These are phyloP conservation scores for Phymanthus crucifer DNA, from an alignment of 92 coral and sea anemone species.

Conservation along the genomic window DNA sequence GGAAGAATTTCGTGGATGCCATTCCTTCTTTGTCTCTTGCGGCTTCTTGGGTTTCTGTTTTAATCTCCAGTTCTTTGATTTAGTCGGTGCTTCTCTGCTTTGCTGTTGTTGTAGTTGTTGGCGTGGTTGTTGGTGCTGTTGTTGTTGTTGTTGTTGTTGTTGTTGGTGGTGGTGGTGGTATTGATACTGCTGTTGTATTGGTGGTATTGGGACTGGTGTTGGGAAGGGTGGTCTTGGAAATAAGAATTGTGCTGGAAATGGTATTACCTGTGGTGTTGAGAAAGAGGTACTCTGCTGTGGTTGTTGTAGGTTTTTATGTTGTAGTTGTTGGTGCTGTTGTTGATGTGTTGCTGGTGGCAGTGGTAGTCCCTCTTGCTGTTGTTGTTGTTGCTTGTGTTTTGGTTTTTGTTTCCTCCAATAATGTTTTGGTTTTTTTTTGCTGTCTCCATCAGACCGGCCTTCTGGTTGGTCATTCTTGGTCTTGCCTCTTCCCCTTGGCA, in stretches of 20 bases:
- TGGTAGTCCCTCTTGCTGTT: neutral
- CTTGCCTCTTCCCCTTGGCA: neutral
- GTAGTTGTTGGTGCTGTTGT: neutral
- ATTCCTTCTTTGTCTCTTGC: neutral
- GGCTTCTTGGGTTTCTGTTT: neutral
- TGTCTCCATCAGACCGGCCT: neutral
- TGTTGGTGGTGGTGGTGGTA: too few species aligned
- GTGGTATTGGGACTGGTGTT: neutral
- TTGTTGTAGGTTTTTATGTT: neutral
- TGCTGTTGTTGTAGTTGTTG: neutral
- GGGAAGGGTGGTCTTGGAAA: neutral
- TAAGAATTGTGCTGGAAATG: neutral
- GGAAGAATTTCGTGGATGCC: neutral
- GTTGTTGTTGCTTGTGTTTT: neutral
- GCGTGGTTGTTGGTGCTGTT: neutral
- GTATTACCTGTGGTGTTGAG: neutral
- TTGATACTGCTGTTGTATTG: neutral
- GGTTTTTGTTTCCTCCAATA: neutral
- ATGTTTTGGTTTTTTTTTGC: neutral
- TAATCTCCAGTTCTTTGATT: neutral
- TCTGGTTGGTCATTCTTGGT: neutral
- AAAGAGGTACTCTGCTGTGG: neutral
- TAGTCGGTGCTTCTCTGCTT: neutral
- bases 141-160: too few species aligned
- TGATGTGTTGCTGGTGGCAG: neutral